phyloP scores from a whole-genome alignment of 2,113 vertebrate genomes.

The Lampris megalopsis region DNA sequence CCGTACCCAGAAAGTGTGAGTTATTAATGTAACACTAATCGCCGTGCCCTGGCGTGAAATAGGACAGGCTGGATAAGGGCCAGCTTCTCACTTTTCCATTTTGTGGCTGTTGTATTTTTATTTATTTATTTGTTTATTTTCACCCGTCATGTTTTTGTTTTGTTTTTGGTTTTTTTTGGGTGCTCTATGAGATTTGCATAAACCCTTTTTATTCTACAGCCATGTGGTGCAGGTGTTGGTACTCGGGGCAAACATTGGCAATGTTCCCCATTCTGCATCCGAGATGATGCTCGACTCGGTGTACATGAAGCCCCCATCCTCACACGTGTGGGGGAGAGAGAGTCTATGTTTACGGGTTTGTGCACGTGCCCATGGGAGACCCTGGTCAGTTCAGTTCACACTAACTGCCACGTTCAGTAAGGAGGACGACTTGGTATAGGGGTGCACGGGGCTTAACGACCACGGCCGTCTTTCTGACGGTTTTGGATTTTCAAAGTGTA shows the following conservation, averaged over 20 bases:
- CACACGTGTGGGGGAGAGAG: too few species aligned
- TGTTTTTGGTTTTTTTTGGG: conserved; percentile 42
- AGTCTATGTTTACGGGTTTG: too few species aligned
- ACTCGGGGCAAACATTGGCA: conserved; percentile 40
- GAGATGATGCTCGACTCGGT: conserved; percentile 11
- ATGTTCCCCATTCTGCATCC: conserved; percentile 30
- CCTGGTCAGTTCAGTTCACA: too few species aligned
- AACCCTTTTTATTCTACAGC: conserved; percentile 46
- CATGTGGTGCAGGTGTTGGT: conserved; percentile 37
- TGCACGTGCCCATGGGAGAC: too few species aligned
- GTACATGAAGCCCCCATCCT: too few species aligned
- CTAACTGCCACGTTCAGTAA: too few species aligned
- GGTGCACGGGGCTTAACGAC: too few species aligned
- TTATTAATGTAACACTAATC: conserved; percentile 56
- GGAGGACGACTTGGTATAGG: too few species aligned
- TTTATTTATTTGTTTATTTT: neutral
- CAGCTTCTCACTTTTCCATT: conserved; percentile 11
- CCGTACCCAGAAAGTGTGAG: conserved; percentile 25
- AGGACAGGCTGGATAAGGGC: conserved; percentile 26
- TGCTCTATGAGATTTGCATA: conserved; percentile 64
- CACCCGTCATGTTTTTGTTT: neutral
- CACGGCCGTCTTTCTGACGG: too few species aligned
- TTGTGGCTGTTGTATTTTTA: conserved; percentile 14
- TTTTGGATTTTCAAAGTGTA: too few species aligned
- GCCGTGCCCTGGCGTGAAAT: conserved; percentile 42